Evolutionary conservation across 2,113 vertebrate species (phyloP).

Genomic region (Spea bombifrons): DNA sequence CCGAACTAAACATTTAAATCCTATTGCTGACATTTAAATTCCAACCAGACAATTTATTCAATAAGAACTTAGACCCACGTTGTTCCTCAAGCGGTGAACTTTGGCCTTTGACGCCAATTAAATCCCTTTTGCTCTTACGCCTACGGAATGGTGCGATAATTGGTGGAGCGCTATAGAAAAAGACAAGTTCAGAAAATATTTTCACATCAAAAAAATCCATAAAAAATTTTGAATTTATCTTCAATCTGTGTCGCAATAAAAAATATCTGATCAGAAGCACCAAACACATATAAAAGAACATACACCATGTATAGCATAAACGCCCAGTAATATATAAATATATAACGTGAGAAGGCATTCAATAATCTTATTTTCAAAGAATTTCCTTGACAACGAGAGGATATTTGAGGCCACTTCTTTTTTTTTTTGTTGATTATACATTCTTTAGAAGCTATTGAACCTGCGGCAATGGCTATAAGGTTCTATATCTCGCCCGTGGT

Average conservation of each 20-base stretch:
- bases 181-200: neutral
- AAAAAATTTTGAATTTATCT: too few relatives aligned
- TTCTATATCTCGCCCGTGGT: too few relatives aligned
- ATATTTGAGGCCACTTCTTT: too few relatives aligned
- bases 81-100: neutral
- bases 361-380: neutral
- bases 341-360: conserved; percentile 9
- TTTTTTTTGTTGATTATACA: too few relatives aligned
- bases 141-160: neutral
- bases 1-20: neutral
- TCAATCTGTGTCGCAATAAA: too few relatives aligned
- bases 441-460: too few relatives aligned
- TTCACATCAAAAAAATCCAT: too few relatives aligned
- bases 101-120: conserved; percentile 28
- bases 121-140: neutral
- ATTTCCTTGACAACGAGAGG: conserved; percentile 11
- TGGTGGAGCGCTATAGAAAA: neutral
- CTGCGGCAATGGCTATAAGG: too few relatives aligned
- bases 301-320: neutral
- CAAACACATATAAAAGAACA: neutral
- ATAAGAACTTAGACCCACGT: neutral
- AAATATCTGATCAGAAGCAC: too few relatives aligned
- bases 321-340: neutral
- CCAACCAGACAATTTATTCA: conserved; percentile 12
- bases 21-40: conserved; percentile 19